Evolutionary conservation across 2,113 vertebrate species (phyloP), one percentile per base, ranked within the genome.

Genomic region (Pomatostomus ruficeps): DNA sequence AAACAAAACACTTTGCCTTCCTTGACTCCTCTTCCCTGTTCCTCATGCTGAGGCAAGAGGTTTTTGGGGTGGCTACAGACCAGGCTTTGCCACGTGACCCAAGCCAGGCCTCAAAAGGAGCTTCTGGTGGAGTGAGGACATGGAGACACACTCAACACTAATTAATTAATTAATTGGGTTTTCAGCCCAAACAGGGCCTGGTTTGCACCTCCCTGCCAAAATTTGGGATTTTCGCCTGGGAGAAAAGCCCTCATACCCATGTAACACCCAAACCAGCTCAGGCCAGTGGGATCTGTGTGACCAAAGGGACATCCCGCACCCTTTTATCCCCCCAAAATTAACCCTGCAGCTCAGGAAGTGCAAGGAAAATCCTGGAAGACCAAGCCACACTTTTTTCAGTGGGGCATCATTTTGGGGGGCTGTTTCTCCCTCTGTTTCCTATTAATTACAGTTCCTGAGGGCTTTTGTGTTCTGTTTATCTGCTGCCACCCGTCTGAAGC

Each of bases 11-110:
- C 31, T 66, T 7, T 28, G 40, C 17, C 19, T 62, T 61, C 58
- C 65, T 54, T 23, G 35, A 48, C 40, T 76, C 40, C 31, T 66
- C 52, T 81, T 66, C 20, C 57, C 31, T 55, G 31, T 9, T 66
- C 63, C 43, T 71, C 0, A 0, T 38, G 45, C 58, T 1, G 0
- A 93, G 17, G 11, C 2, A 9, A 55, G 58, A 54, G 35, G 38
- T 35, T 65, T 70, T n/a, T 55, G 63, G 45, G 63, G 40, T 55
- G 70, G 61, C 33, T 61, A n/a, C 46, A 59, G 70, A 26, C 28
- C 71, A 31, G 31, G 57, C 26, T 66, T n/a, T 86, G 57, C 46
- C 75, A 49, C 35, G 21, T 55, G 40, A 76, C 51, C 40, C 1
- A 0, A 77, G 58, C 12, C 67, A 79, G 48, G 33, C 33, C 38